Conservation (phyloP, 2,888 invertebrate genomes). For the Charanyca ferruginea region DNA sequence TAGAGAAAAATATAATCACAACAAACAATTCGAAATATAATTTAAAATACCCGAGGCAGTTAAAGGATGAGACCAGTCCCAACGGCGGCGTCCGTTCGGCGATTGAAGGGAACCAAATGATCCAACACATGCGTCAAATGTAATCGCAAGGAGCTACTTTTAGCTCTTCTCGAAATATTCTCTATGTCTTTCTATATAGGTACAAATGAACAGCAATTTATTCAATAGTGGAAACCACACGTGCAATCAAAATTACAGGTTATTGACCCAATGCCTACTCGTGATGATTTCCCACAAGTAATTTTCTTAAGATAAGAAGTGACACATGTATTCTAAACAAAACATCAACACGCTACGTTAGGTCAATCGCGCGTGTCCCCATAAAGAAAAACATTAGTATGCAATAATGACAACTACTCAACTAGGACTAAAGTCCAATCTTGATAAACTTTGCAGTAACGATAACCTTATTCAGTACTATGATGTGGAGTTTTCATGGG, state of each 20-base stretch:
- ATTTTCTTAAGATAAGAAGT: conserved; percentile 28
- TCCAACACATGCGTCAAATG: no score
- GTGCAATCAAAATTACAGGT: not conserved
- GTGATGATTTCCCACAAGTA: conserved; percentile 20
- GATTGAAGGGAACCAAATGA: no score
- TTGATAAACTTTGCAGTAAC: conserved; percentile 43
- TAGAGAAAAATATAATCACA: no score
- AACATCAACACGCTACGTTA: conserved; percentile 31
- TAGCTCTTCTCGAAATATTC: no score
- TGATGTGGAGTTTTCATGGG: conserved; percentile 7
- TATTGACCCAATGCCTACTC: conserved; percentile 32
- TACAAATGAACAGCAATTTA: no score
- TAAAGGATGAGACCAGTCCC: no score
- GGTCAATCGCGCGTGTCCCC: conserved; percentile 20
- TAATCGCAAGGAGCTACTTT: no score
- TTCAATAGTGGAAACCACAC: no score
- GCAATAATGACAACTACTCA: conserved; percentile 16
- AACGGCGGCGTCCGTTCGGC: no score
- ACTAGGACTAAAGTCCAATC: conserved; percentile 49
- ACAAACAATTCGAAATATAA: no score
- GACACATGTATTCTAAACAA: conserved; percentile 28
- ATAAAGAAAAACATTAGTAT: conserved; percentile 11
- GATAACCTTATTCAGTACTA: conserved; percentile 43
- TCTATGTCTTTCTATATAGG: no score
- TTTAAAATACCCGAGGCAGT: no score